phyloP scores from a whole-genome alignment of 2,888 invertebrate genomes.

The Silvanus unidentatus region DNA sequence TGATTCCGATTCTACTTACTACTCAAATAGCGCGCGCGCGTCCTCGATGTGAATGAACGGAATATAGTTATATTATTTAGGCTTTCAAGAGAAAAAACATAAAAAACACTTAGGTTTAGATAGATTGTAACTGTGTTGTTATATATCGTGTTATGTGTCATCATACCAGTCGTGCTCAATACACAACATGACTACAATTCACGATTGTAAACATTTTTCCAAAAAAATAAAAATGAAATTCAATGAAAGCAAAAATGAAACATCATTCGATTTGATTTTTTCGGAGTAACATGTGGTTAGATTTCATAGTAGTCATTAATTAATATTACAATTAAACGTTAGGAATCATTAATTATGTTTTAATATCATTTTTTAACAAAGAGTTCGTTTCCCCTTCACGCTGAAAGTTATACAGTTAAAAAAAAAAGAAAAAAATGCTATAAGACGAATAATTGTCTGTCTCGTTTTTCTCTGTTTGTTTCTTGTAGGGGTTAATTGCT shows the following conservation, averaged over 20 bases:
- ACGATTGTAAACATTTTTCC: slow-evolving; percentile 40
- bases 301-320: no score
- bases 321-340: no score
- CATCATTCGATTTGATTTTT: no score
- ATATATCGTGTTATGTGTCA: slow-evolving; percentile 48
- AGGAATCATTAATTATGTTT: no score
- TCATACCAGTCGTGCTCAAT: slow-evolving; percentile 46
- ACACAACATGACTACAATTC: slow-evolving; percentile 44
- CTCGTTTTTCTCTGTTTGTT: neutral
- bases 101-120: slow-evolving; percentile 44
- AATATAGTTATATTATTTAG: slow-evolving; percentile 46
- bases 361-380: no score
- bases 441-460: no score
- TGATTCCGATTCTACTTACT: no score
- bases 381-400: no score
- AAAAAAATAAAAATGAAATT: slow-evolving; percentile 1
- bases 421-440: slow-evolving; percentile 1
- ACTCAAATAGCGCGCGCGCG: no score
- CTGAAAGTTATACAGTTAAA: slow-evolving; percentile 1
- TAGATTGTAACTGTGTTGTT: slow-evolving; percentile 50
- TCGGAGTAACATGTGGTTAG: no score
- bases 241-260: no score
- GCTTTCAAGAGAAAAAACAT: slow-evolving; percentile 41
- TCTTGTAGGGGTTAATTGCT: slow-evolving; percentile 29
- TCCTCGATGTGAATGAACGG: slow-evolving; percentile 23